Base-by-base conservation (phyloP, 2,113 vertebrate genomes). In the Rhinoptilus africanus region DNA sequence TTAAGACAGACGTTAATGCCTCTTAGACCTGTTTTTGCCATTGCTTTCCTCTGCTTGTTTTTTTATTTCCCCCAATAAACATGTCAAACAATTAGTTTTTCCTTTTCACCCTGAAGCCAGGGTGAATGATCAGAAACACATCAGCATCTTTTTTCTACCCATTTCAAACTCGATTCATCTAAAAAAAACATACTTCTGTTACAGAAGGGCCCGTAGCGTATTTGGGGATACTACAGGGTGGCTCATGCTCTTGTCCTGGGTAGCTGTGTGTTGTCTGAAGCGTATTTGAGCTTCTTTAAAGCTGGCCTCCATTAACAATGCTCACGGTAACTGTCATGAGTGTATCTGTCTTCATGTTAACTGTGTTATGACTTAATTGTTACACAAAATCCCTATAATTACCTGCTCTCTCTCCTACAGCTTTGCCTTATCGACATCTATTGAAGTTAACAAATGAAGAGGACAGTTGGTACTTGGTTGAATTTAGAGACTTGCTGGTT, bases 151-250 rank as follows among this genome's bases (percentile, higher is more conserved):
- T 8, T 51, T 47, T 10, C 21, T 16, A 54, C 15, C 9, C 0
- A 0, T 20, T 75, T 75, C 22, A 62, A 24, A 30, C 0, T 0
- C 43, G 14, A 27, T 67, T 85, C 22, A 43, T 0, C 35, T 71
- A 50, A 54, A 43, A 67, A 86, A 27, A 3, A 11, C 3, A 2
- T 20, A 4, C 0, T 79, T 83, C 67, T 41, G 7, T 51, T 51
- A 8, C 7, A 28, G 47, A 57, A 71, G 16, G 51, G 14, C 39
- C 8, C 4, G 3, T 14, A 21, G 43, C 8, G 4, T 37, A 2
- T 35, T 53, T 47, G 39, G 24, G 51, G 23, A 20, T 73, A 3
- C 5, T 56, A 4, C n/a, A 64, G 32, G 37, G 10, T 66, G 20
- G 85, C 64, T 77, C 6, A 10, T 78, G 45, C n/a, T 85, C 10